Base-by-base conservation (phyloP, 2,797 vertebrate genomes). In the Enteromius mattozi region DNA sequence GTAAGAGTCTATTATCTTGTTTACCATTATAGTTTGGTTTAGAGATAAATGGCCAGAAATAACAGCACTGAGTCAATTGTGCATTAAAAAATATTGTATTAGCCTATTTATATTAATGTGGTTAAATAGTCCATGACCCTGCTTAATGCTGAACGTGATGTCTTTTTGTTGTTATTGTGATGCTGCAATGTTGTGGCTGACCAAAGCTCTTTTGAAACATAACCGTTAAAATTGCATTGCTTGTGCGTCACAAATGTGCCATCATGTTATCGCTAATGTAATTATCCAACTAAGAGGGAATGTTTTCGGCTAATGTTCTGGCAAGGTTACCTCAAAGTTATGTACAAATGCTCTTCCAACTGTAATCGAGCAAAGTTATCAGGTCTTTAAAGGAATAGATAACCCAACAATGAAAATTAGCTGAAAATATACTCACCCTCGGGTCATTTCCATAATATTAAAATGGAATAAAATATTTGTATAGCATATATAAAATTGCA, bases 221-320 rank as follows among this genome's bases (percentile, higher is more conserved):
- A 21, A 9, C 51, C 0, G 49, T 33, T 81, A 51, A 47, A 72
- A 33, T 14, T n/a, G 24, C 51, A 81, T 24, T 27, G 47, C 54
- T 71, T 56, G 27, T 81, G 69, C 69, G 69, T 81, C 51, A 71
- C 80, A 61, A 17, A 72, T 45, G 24, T 30, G 45, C 13, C 63
- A 35, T 35, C 7, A 12, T 51, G 30, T 66, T 51, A 7, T 72
- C 21, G 30, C 27, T 17, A 19, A 24, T 27, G 45, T 6, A 24
- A 75, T 54, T 7, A 51, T 19, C 27, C 5, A n/a, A 30, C 71
- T 33, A 51, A 14, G 9, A 33, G 71, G 10, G 10, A 21, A 75
- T 33, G 16, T 30, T 72, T 27, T n/a, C 13, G 1, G 27, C 19
- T 12, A 74, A 37, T 13, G 10, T 37, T 21, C 6, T 37, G 30